A percentile compares a stretch with the other conserved stretches of the same genome.
phyloP scores from a whole-genome alignment of 2,888 invertebrate species.

The Hybos culiciformis region DNA sequence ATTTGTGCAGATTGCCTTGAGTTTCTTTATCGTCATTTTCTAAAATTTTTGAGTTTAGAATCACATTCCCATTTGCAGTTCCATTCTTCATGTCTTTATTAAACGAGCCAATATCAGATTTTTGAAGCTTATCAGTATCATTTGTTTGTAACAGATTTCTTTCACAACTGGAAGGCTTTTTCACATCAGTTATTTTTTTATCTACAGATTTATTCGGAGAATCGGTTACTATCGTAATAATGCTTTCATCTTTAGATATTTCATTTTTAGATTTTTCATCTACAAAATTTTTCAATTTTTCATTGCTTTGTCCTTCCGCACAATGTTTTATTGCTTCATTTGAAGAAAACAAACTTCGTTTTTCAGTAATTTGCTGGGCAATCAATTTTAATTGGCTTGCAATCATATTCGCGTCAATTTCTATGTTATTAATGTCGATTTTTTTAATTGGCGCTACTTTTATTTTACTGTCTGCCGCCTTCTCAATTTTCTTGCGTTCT shows the following conservation, averaged over 20 bases:
- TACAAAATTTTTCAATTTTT: background rate
- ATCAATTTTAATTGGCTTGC: background rate
- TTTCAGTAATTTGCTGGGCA: background rate
- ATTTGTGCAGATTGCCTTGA: no score
- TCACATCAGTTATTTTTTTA: background rate
- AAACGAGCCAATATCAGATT: no score
- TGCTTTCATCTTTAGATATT: no score
- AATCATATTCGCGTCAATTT: background rate
- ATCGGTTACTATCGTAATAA: background rate
- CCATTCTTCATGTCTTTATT: no score
- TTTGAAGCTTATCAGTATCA: no score
- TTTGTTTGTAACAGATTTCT: no score
- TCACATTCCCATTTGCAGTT: no score
- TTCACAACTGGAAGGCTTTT: no score
- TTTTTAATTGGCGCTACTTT: background rate
- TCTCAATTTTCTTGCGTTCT: conserved; percentile 16
- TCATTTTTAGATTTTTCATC: background rate
- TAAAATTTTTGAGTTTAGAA: no score
- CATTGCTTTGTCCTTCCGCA: background rate
- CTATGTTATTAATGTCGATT: background rate
- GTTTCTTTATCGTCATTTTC: no score
- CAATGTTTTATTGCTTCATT: background rate
- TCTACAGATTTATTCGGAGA: background rate
- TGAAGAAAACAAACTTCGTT: background rate
- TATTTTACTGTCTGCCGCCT: conserved; percentile 5